Base-by-base conservation (phyloP, 92 coral and sea anemone genomes). In the Actinostola sp. region DNA sequence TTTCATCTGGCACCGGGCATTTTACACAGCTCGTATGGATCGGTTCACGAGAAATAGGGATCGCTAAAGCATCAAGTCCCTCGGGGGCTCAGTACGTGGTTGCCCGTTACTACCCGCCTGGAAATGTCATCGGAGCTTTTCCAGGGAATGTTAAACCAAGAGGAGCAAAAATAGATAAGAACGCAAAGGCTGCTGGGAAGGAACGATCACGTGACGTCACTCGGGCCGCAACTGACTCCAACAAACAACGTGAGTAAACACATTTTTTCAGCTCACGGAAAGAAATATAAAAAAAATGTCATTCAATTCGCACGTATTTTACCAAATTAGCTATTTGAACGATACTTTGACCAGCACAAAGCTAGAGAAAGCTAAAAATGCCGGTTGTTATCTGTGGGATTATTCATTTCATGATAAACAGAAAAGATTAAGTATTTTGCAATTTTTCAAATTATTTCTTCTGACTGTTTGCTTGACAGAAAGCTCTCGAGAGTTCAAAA, bases 21-120 rank as follows among this genome's bases (percentile, higher is more conserved):
- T 94, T 94, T 63, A 94, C 98, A 8, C 98, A 94, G 63, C 94
- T 91, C 27, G 86, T 94, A 19, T 94, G 98, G 98, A 68, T 82
- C 35, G 97, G 92, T 3, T 85, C 98, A 0, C 84, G 70, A 17
- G 98, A 94, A 65, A 55, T 94, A 63, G 98, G 97, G 3, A 84
- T 91, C 42, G 98, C 97, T 16, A 94, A 94, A 81, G 98, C 97
- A 8, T 82, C 84, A 11, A 79, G 89, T n/a, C 81, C 73, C 19
- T 88, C 83, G 28, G 98, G 98, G 13, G 93, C 97, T 10, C 98
- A 94, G 44, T 94, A 79, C 39, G 98, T 90, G 0, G 98, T 94
- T n/a, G 98, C 97, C 23, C 87, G 98, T 21, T 94, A 94, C 51
- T 77, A 32, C 65, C 98, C 98, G 4, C 90, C 98, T 8, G 98